A percentile compares a stretch with the other conserved stretches of the same genome.
Conservation (phyloP, 1,140 invertebrate species). For the Drosophila auraria region DNA sequence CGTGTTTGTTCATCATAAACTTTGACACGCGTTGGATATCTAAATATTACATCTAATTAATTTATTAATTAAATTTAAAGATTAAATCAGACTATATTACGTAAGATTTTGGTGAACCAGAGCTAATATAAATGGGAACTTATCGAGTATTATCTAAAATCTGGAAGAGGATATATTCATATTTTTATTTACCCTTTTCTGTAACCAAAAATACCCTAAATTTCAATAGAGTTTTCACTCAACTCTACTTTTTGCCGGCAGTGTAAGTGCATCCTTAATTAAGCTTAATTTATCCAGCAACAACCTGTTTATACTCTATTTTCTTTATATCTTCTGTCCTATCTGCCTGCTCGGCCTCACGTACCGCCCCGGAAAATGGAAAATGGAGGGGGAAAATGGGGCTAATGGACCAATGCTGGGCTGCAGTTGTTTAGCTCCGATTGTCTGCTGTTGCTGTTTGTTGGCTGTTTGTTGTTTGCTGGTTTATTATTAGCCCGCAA, state of each 20-base stretch:
- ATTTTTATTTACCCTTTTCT: too few relatives aligned
- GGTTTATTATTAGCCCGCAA: constrained; percentile 78
- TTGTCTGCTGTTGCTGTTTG: constrained; percentile 17
- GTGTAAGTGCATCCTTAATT: not conserved
- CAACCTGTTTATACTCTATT: constrained; percentile 31
- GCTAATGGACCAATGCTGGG: constrained; percentile 77
- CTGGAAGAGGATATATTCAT: too few relatives aligned
- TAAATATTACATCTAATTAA: too few relatives aligned
- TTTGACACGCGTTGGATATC: not conserved
- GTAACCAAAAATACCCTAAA: not conserved
- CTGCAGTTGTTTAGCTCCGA: constrained; percentile 45
- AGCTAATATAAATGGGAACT: not conserved
- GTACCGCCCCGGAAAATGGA: constrained; percentile 31
- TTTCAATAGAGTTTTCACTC: not conserved
- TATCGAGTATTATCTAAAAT: too few relatives aligned
- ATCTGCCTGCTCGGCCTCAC: constrained; percentile 27
- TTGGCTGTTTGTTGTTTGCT: constrained; percentile 33
- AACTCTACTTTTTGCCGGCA: not conserved
- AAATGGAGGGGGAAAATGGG: constrained; percentile 48
- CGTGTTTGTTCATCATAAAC: constrained; percentile 5
- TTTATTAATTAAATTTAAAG: too few relatives aligned
- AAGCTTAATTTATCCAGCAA: not conserved
- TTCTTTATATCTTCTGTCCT: not conserved
- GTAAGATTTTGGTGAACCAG: not conserved
- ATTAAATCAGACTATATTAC: too few relatives aligned